These are phyloP conservation scores for Pseudonaja textilis DNA, from an alignment of 2,113 vertebrate species.

Conservation along the genomic window DNA sequence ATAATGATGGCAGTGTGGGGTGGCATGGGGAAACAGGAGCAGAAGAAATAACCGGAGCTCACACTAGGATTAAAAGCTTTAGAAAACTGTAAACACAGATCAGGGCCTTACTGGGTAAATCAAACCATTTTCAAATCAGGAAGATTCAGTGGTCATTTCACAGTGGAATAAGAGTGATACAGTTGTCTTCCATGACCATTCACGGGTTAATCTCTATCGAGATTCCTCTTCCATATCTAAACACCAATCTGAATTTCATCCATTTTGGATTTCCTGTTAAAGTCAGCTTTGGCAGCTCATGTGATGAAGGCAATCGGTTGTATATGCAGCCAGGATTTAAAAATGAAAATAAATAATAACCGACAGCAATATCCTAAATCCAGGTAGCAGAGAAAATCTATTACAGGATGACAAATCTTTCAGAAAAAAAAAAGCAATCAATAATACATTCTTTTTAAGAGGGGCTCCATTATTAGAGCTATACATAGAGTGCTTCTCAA, in stretches of 20 bases:
- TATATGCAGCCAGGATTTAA: constrained; percentile 46
- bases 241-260: constrained; percentile 50
- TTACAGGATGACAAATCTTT: constrained; percentile 41
- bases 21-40: not conserved
- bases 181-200: constrained; percentile 30
- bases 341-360: constrained; percentile 38
- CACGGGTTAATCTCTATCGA: constrained; percentile 36
- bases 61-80: constrained; percentile 20
- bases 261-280: constrained; percentile 34
- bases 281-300: constrained; percentile 38
- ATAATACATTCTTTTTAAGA: not conserved
- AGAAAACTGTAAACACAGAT: constrained; percentile 37
- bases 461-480: constrained; percentile 39
- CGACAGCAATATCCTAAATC: constrained; percentile 36
- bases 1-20: not conserved
- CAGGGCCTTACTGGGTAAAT: constrained; percentile 47
- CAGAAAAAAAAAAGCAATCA: constrained; percentile 45
- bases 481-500: not conserved
- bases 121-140: constrained; percentile 55
- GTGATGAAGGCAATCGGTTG: constrained; percentile 53
- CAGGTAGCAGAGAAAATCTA: constrained; percentile 42
- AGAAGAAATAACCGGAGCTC: not conserved
- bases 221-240: constrained; percentile 26
- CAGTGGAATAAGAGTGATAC: constrained; percentile 37
- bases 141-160: constrained; percentile 51